These are phyloP conservation scores for Ceratina calcarata DNA, from an alignment of 1,140 invertebrate genomes.

Conservation along the genomic window DNA sequence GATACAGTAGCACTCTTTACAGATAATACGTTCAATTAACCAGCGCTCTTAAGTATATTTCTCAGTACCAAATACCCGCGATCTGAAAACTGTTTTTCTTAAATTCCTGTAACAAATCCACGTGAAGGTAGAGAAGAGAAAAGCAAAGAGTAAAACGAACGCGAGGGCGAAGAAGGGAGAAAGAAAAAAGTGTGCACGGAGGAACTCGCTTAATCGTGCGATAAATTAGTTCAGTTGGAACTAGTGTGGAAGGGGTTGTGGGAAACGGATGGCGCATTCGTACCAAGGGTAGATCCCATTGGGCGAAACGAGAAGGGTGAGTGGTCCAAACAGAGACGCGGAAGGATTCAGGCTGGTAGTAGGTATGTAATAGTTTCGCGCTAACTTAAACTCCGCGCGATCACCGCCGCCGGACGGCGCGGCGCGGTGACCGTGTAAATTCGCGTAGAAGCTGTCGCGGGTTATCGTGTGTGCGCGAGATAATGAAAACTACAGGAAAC, in stretches of 20 bases:
- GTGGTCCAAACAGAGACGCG: constrained; percentile 46
- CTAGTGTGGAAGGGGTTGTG: neutral
- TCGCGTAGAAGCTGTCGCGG: constrained; percentile 36
- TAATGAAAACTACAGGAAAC: constrained; percentile 64
- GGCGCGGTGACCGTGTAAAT: constrained; percentile 35
- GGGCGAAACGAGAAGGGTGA: constrained; percentile 14
- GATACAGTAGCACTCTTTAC: too few species aligned
- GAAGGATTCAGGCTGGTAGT: constrained; percentile 52
- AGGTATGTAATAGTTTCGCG: constrained; percentile 45
- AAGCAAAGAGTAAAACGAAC: neutral
- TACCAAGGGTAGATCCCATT: neutral
- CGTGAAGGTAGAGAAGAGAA: neutral
- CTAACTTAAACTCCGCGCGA: constrained; percentile 55
- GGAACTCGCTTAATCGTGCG: constrained; percentile 34
- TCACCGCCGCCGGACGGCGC: neutral
- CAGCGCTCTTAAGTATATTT: neutral
- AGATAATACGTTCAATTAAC: neutral
- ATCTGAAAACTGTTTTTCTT: neutral
- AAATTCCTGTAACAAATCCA: neutral
- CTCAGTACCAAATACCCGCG: neutral
- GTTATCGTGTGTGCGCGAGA: constrained; percentile 56
- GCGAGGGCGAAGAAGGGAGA: neutral
- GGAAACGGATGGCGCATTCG: neutral
- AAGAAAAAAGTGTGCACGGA: neutral
- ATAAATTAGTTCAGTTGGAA: constrained; percentile 12